phyloP scores from a whole-genome alignment of 2,797 vertebrate species.

The Knipowitschia caucasica region DNA sequence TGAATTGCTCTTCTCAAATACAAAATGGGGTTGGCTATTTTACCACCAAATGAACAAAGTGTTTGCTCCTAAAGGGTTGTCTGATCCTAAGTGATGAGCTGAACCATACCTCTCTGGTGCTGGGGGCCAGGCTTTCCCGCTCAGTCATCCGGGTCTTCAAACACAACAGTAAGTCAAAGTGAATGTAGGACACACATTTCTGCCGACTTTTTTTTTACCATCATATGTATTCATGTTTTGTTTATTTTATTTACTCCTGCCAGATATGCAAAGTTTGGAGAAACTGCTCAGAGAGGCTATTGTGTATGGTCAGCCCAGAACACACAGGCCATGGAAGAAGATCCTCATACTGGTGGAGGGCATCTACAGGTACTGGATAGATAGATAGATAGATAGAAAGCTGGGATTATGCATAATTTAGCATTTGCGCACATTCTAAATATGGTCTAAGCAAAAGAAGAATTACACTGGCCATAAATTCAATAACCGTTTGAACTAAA shows the following conservation, averaged over 20 bases:
- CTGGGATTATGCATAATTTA: too few species aligned
- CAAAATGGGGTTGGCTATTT: too few species aligned
- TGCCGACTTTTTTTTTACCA: not conserved
- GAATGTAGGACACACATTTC: not conserved
- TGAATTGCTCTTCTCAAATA: too few species aligned
- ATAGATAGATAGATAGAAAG: not conserved
- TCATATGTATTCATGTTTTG: not conserved
- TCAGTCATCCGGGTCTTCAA: constrained; percentile 91
- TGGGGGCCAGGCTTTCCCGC: constrained; percentile 89
- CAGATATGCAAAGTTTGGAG: constrained; percentile 95
- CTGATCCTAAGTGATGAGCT: constrained; percentile 94
- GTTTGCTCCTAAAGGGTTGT: constrained; percentile 81
- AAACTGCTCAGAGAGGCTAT: constrained; percentile 92
- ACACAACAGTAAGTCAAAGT: constrained; percentile 89
- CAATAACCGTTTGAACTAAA: too few species aligned
- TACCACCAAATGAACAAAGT: too few species aligned
- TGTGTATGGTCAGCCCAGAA: constrained; percentile 90
- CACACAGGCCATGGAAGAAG: constrained; percentile 94
- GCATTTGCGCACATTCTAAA: too few species aligned
- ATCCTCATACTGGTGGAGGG: constrained; percentile 96
- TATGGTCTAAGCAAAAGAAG: too few species aligned
- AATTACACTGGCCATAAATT: too few species aligned
- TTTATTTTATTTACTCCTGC: not conserved
- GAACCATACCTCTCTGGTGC: constrained; percentile 89
- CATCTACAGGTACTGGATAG: constrained; percentile 85